A percentile compares a stretch with the other conserved stretches of the same genome.
Conservation (phyloP, 2,797 vertebrate species). For the Catharus ustulatus region DNA sequence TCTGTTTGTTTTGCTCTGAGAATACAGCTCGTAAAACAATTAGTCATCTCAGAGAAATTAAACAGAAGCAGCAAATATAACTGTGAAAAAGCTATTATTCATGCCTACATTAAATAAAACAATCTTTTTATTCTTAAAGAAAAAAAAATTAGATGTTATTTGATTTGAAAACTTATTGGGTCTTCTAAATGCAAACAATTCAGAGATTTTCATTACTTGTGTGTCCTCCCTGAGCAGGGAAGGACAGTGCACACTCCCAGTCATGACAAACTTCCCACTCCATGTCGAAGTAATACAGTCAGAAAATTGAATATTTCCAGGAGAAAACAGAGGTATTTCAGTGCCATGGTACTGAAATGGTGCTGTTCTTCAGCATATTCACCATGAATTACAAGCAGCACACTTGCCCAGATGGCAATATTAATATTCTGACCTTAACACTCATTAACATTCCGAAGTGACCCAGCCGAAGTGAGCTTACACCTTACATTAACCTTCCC, state of each 20-base stretch:
- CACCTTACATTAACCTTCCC: not conserved
- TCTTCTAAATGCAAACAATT: not conserved
- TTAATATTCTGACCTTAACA: slow-evolving; percentile 34
- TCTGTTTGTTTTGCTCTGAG: slow-evolving; percentile 47
- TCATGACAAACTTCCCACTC: not conserved
- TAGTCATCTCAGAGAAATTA: slow-evolving; percentile 59
- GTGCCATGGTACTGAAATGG: not conserved
- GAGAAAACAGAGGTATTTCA: not conserved
- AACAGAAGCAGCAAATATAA: slow-evolving; percentile 32
- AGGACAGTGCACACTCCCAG: not conserved
- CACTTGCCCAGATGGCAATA: not conserved
- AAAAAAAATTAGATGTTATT: not conserved
- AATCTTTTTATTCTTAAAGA: not conserved
- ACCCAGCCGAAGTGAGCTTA: not conserved
- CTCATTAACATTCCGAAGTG: not conserved
- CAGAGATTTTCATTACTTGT: not conserved
- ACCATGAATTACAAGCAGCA: not conserved
- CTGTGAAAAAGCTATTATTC: slow-evolving; percentile 48
- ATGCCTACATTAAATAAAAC: slow-evolving; percentile 3
- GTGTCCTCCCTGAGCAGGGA: not conserved
- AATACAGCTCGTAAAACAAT: slow-evolving; percentile 48
- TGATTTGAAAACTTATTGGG: not conserved
- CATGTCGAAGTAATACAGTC: not conserved
- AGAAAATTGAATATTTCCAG: not conserved
- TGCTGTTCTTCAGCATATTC: not conserved